phyloP scores from a whole-genome alignment of 2,888 invertebrate genomes.

The Drosophila ochracea region DNA sequence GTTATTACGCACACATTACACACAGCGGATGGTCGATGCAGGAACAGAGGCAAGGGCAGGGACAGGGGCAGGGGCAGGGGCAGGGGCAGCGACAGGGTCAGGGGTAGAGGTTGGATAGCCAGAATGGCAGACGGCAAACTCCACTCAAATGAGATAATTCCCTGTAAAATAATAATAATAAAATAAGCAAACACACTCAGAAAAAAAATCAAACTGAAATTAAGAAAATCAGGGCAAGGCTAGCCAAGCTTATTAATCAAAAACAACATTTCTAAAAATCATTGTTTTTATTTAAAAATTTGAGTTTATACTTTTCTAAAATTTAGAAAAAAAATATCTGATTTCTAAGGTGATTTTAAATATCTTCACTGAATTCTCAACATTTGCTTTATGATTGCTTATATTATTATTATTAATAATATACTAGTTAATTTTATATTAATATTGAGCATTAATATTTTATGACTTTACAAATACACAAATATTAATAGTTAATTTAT shows the following conservation, averaged over 20 bases:
- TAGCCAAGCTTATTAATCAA: not conserved
- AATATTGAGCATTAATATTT: too few species aligned
- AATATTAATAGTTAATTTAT: not conserved
- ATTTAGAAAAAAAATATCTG: not conserved
- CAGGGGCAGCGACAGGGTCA: not conserved
- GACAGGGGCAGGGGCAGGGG: not conserved
- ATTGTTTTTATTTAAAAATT: not conserved
- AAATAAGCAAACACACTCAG: constrained; percentile 61
- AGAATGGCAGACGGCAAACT: constrained; percentile 49
- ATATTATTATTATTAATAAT: not conserved
- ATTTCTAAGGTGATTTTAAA: not conserved
- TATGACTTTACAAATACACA: too few species aligned
- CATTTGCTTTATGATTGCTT: not conserved
- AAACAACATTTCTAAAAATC: not conserved
- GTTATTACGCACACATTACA: constrained; percentile 81
- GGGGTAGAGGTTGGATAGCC: constrained; percentile 10
- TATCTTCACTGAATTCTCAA: not conserved
- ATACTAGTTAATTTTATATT: not conserved
- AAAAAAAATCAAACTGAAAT: not conserved
- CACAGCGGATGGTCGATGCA: constrained; percentile 48
- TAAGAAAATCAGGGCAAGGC: not conserved
- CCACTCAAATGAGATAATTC: constrained; percentile 83
- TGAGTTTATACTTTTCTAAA: not conserved
- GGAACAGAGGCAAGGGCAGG: not conserved
- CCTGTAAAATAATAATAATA: constrained; percentile 82